These are phyloP conservation scores for Ceriagrion tenellum DNA, from an alignment of 2,888 invertebrate genomes.

Conservation along the genomic window DNA sequence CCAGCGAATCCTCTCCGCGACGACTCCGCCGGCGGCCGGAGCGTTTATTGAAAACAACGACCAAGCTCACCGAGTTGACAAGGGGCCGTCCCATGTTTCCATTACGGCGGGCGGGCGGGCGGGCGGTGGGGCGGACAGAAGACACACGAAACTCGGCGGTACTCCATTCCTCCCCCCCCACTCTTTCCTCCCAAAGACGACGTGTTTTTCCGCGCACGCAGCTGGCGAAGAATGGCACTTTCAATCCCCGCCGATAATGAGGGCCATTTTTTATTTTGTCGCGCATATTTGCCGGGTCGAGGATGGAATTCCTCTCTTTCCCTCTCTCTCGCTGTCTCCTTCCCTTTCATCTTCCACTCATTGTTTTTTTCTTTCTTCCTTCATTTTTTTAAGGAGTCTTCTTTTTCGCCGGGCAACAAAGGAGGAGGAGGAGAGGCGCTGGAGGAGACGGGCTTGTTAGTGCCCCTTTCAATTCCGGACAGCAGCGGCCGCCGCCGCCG, in stretches of 20 bases:
- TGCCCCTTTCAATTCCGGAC: conserved; percentile 1
- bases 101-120: neutral
- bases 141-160: neutral
- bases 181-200: neutral
- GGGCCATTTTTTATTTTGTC: conserved; percentile 34
- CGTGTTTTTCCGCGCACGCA: conserved; percentile 19
- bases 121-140: neutral
- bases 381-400: neutral
- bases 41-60: neutral
- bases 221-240: neutral
- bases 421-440: neutral
- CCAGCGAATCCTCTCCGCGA: neutral
- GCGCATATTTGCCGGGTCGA: conserved; percentile 1
- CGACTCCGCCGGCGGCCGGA: neutral
- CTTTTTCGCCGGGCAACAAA: neutral
- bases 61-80: conserved; percentile 3
- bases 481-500: neutral
- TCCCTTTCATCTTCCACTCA: neutral
- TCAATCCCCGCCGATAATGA: conserved; percentile 13
- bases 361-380: neutral
- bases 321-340: too few relatives aligned
- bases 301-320: conserved; percentile 10
- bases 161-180: too few relatives aligned
- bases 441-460: neutral
- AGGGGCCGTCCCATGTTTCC: neutral